Conservation (phyloP, 2,113 vertebrate species). For the Morone saxatilis region DNA sequence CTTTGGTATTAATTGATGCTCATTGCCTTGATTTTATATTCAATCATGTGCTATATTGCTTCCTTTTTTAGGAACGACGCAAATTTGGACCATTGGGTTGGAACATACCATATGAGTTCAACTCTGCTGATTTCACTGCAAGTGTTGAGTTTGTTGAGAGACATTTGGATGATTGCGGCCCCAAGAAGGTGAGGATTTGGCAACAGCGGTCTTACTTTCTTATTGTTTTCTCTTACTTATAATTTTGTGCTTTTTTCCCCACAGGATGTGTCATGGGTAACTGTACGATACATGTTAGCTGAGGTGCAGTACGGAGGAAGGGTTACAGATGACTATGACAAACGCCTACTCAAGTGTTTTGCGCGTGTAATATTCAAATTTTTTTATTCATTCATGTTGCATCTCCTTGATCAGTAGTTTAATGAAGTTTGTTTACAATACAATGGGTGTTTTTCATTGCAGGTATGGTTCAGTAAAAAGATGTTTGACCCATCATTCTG, state of each 20-base stretch:
- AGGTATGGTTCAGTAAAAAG: conserved; percentile 71
- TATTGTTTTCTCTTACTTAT: neutral
- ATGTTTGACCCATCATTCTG: conserved; percentile 59
- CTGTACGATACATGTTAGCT: conserved; percentile 91
- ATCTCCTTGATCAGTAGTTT: neutral
- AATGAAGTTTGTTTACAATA: neutral
- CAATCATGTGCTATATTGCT: neutral
- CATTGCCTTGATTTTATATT: neutral
- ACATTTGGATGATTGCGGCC: conserved; percentile 87
- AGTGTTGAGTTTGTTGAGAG: conserved; percentile 91
- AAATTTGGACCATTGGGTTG: conserved; percentile 88
- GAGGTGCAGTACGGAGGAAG: conserved; percentile 91
- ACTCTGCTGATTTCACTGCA: conserved; percentile 84
- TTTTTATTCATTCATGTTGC: neutral
- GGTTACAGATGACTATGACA: conserved; percentile 91
- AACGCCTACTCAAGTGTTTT: conserved; percentile 88
- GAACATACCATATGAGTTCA: conserved; percentile 91
- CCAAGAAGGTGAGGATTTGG: conserved; percentile 84
- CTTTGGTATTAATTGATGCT: neutral
- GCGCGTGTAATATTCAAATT: conserved; percentile 71
- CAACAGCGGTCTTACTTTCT: accelerated
- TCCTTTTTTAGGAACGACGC: conserved; percentile 83
- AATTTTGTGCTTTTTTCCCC: neutral
- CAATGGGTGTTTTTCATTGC: conserved; percentile 18
- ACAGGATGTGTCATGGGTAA: conserved; percentile 91